A percentile compares a stretch with the other conserved stretches of the same genome.
Evolutionary conservation across 2,113 vertebrate genomes (phyloP).

Genomic region (Pristiophorus japonicus): DNA sequence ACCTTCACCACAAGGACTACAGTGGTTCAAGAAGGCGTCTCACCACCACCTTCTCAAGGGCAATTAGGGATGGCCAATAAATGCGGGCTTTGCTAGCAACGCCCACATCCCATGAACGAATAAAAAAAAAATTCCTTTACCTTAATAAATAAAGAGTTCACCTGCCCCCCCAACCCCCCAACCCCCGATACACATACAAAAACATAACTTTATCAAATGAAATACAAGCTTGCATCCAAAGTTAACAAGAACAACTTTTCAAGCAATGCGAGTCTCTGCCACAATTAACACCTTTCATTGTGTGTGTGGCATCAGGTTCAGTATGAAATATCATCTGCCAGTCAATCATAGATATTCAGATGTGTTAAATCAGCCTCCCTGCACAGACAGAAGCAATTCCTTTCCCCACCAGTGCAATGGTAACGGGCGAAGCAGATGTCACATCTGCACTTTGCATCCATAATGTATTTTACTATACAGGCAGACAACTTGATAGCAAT

Average conservation of each 20-base stretch:
- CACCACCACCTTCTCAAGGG: too few relatives aligned
- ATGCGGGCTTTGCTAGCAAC: too few relatives aligned
- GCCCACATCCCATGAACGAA: too few relatives aligned
- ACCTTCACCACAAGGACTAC: too few relatives aligned
- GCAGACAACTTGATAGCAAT: constrained; percentile 21
- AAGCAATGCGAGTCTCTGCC: neutral
- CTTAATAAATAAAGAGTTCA: neutral
- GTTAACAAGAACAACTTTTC: neutral
- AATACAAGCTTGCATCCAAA: neutral
- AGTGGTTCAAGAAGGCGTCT: too few relatives aligned
- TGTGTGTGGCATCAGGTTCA: neutral
- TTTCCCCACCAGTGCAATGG: neutral
- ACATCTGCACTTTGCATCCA: constrained; percentile 1
- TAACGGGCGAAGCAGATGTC: neutral
- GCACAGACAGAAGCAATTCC: neutral
- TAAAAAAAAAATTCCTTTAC: too few relatives aligned
- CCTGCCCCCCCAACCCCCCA: too few relatives aligned
- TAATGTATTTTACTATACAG: neutral
- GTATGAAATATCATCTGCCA: neutral
- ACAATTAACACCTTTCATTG: neutral
- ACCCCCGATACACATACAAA: too few relatives aligned
- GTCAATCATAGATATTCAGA: neutral
- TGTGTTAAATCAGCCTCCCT: neutral
- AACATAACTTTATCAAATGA: neutral
- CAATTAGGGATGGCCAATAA: too few relatives aligned